phyloP scores from a whole-genome alignment of 2,797 vertebrate genomes.

The Danio jaintianensis region DNA sequence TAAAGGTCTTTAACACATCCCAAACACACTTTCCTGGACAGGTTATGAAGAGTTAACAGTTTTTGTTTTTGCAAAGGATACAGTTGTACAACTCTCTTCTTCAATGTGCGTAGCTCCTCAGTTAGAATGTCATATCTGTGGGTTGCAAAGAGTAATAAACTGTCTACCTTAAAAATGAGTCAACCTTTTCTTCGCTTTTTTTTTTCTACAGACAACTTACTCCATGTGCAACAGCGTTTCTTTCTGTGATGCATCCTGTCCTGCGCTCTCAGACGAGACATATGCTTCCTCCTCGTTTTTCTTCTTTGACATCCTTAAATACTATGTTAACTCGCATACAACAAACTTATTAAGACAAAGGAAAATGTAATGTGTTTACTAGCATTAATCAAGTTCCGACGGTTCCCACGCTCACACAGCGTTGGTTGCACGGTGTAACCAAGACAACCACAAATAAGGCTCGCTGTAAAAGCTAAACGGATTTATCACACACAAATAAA shows the following conservation, averaged over 20 bases:
- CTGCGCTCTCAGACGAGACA: neutral
- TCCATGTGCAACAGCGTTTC: constrained; percentile 54
- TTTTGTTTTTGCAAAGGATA: constrained; percentile 61
- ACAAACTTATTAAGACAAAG: neutral
- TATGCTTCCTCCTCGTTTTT: neutral
- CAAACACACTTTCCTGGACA: neutral
- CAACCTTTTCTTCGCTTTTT: neutral
- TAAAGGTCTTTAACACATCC: neutral
- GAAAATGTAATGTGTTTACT: neutral
- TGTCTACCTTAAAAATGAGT: neutral
- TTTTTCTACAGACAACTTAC: constrained; percentile 42
- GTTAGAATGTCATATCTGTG: constrained; percentile 63
- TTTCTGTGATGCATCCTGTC: constrained; percentile 16
- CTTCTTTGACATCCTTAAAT: constrained; percentile 53
- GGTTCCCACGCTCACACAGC: neutral
- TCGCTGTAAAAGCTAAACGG: neutral
- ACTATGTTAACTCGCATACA: neutral
- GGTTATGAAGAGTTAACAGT: neutral
- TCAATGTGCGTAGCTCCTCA: constrained; percentile 57
- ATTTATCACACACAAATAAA: neutral
- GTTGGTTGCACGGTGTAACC: constrained; percentile 41
- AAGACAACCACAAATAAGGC: constrained; percentile 54
- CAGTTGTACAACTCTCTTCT: constrained; percentile 59
- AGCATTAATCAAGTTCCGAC: neutral
- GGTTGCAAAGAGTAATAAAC: neutral